Base-by-base conservation (phyloP, 1,140 invertebrate genomes). In the Bombyx mandarina region DNA sequence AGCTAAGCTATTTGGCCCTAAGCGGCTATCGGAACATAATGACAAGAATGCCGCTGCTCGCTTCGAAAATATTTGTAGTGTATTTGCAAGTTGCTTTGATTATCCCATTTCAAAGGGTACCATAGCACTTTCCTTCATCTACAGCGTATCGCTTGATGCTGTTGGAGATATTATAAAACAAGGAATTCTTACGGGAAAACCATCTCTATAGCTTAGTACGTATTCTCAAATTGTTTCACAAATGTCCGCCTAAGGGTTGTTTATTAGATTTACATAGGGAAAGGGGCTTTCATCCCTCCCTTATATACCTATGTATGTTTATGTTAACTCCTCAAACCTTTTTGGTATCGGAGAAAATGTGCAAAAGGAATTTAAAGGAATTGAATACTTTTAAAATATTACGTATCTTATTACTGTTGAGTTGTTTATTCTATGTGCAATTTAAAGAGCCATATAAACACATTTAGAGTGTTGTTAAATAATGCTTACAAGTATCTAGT, bases 191-290 rank as follows among this genome's bases (percentile, higher is more conserved):
- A 18, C 12, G 12, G 12, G 12, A 18, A 18, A 18, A 18, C 12
- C 0, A 18, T 18, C 12, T 35, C 4, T 3, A 35, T 35, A 5
- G 26, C 2, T 35, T 5, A 2, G 26, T 35, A 35, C 26, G 26
- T 35, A 35, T 35, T 5, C 26, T 35, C 26, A 35, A 35, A 71
- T 71, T 71, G 69, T 71, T 71, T 71, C 69, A 56, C 61, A 58
- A 69, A 65, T 65, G 66, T 68, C 63, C 63, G 56, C 54, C 51
- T 46, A 60, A 60, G 63, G 69, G 66, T 52, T 69, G 67, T 67
- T 69, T 69, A 72, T 72, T 72, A 69, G 65, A 72, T 72, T 72
- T 68, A 60, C 65, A 51, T 35, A 35, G 60, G 45, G 54, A 46
- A 47, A 65, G 64, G 63, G 64, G 67, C 49, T 52, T 52, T 45